Evolutionary conservation across 2,113 vertebrate species (phyloP).

Genomic region (Gila orcuttii): DNA sequence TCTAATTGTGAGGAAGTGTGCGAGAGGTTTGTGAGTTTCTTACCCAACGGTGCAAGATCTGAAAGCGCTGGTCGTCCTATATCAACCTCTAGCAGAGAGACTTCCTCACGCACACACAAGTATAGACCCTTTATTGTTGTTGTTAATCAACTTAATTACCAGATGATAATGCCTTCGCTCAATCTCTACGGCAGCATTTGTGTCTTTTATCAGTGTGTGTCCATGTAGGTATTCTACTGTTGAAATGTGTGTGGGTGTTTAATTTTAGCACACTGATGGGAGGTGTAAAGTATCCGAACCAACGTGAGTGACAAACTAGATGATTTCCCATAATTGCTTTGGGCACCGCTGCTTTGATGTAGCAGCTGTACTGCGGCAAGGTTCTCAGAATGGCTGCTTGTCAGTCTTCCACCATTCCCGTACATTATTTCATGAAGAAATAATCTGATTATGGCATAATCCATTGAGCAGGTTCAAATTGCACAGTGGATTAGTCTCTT

Average conservation of each 20-base stretch:
- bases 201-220: slow-evolving; percentile 23
- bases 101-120: background rate
- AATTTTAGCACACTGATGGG: slow-evolving; percentile 39
- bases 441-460: slow-evolving; percentile 51
- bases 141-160: slow-evolving; percentile 20
- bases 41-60: slow-evolving; percentile 12
- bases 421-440: slow-evolving; percentile 47
- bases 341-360: slow-evolving; percentile 69
- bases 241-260: slow-evolving; percentile 35
- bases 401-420: slow-evolving; percentile 27
- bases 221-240: slow-evolving; percentile 34
- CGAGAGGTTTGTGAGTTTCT: slow-evolving; percentile 1
- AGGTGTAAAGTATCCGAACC: slow-evolving; percentile 60
- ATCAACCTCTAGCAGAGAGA: background rate
- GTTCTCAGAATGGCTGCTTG: slow-evolving; percentile 40
- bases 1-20: slow-evolving; percentile 51
- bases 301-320: slow-evolving; percentile 70
- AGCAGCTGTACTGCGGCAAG: slow-evolving; percentile 40
- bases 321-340: slow-evolving; percentile 73
- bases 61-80: slow-evolving; percentile 11
- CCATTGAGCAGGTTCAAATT: slow-evolving; percentile 44
- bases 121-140: background rate
- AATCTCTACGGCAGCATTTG: background rate
- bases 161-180: slow-evolving; percentile 6
- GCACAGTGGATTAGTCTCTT: slow-evolving; percentile 47